A percentile compares a stretch with the other conserved stretches of the same genome.
Evolutionary conservation across 2,113 vertebrate species (phyloP).

Genomic region (Brienomyrus brachyistius): DNA sequence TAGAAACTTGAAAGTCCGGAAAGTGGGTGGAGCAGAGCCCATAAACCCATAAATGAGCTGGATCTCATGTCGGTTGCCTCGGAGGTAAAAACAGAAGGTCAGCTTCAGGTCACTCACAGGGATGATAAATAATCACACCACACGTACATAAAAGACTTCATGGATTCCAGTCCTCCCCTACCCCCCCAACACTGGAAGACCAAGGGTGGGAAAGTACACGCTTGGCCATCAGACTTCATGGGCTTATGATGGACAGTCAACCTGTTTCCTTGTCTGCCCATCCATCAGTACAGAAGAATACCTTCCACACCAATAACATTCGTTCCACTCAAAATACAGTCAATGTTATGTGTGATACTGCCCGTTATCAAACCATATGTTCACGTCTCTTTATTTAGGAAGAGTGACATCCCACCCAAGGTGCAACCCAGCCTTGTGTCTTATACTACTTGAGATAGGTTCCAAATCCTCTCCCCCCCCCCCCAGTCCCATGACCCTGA

Average conservation of each 20-base stretch:
- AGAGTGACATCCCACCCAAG: background rate
- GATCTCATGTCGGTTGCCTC: constrained; percentile 34
- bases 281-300: background rate
- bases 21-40: background rate
- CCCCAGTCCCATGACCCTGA: background rate
- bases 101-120: constrained; percentile 30
- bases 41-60: constrained; percentile 30
- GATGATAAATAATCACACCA: background rate
- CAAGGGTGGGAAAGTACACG: background rate
- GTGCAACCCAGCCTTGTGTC: background rate
- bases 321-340: background rate
- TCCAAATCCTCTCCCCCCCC: background rate
- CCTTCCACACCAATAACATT: background rate
- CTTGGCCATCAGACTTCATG: background rate
- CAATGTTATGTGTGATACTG: background rate
- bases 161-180: background rate
- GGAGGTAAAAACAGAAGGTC: constrained; percentile 35
- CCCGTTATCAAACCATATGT: background rate
- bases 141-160: background rate
- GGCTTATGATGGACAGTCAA: background rate
- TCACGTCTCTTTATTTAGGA: background rate
- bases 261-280: background rate
- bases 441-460: background rate
- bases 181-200: background rate
- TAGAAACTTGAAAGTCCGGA: constrained; percentile 19